phyloP scores from a whole-genome alignment of 2,113 vertebrate genomes.

The Pseudorasbora parva region DNA sequence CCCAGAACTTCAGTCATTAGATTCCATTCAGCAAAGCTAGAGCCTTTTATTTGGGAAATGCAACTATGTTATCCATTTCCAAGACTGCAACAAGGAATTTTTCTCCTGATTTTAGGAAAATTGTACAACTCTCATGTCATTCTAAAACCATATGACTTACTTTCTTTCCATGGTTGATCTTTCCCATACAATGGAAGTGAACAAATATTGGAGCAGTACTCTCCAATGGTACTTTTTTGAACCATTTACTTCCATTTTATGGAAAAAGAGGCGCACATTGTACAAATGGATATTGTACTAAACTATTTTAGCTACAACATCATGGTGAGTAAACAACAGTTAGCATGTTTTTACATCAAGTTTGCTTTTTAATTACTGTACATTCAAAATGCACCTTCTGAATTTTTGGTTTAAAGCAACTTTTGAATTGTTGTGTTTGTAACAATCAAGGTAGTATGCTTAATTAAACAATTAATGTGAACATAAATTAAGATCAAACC shows the following conservation, averaged over 20 bases:
- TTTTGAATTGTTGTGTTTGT: not conserved
- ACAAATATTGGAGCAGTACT: too few relatives aligned
- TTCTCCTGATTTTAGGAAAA: not conserved
- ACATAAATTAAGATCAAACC: not conserved
- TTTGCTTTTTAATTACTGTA: not conserved
- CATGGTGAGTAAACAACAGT: not conserved
- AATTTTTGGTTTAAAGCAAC: not conserved
- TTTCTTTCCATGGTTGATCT: not conserved
- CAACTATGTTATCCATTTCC: not conserved
- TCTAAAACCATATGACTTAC: not conserved
- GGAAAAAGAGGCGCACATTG: not conserved
- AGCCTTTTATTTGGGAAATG: not conserved
- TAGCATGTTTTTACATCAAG: not conserved
- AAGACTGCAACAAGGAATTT: not conserved
- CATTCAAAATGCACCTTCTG: too few relatives aligned
- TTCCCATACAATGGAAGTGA: too few relatives aligned
- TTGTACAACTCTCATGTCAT: not conserved
- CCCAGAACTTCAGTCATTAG: slow-evolving; percentile 21
- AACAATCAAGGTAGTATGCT: not conserved
- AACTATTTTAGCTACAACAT: not conserved
- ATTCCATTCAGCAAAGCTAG: not conserved
- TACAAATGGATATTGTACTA: too few relatives aligned
- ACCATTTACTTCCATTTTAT: not conserved
- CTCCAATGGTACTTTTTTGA: not conserved
- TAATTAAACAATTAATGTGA: not conserved